Evolutionary conservation across 2,888 invertebrate genomes (phyloP), one percentile per base, ranked within the genome.

Genomic region (Rhogogaster chlorosoma): DNA sequence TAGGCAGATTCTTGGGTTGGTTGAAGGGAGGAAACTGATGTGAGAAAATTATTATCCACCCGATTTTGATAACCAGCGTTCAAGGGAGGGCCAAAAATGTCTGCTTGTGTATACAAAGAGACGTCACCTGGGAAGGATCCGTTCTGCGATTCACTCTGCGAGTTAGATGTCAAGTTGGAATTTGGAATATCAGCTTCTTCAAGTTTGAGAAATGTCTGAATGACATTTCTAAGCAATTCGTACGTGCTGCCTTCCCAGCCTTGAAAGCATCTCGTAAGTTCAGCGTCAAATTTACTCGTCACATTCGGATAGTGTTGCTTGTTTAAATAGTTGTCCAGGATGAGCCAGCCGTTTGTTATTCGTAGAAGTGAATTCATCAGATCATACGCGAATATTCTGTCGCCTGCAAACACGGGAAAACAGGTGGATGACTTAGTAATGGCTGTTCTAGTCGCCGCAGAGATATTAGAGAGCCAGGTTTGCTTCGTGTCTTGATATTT

Each of bases 291-390:
- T 75, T 92, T 92, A 5, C 90, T 89, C 10, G 86, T 85, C 0
- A 93, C 84, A 84, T 87, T 90, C 0, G 91, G 90, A 84, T 90
- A 90, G 12, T 92, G 91, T 32, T 91, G 91, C 83, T 93, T 93
- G 87, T 93, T 93, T 2, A 93, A 77, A 78, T 93, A 93, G 84
- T 93, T 92, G 64, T 93, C 93, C 10, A 93, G 89, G 18, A 92
- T 88, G 2, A 93, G 89, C 93, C 93, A 93, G 3, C 92, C 92
- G 77, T 93, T 93, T 84, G 91, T 90, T 75, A 93, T 90, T 36
- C 93, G 89, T 10, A 93, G 36, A 26, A 91, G 86, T 2, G 92
- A 90, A 64, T 91, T 92, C 18, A 93, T 89, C 12, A 93, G 86
- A 26, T 93, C 93, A 9, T 89, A 87, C 5, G 89, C 88, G 75